Conservation (phyloP, 2,797 vertebrate genomes). For the Acomys russatus region DNA sequence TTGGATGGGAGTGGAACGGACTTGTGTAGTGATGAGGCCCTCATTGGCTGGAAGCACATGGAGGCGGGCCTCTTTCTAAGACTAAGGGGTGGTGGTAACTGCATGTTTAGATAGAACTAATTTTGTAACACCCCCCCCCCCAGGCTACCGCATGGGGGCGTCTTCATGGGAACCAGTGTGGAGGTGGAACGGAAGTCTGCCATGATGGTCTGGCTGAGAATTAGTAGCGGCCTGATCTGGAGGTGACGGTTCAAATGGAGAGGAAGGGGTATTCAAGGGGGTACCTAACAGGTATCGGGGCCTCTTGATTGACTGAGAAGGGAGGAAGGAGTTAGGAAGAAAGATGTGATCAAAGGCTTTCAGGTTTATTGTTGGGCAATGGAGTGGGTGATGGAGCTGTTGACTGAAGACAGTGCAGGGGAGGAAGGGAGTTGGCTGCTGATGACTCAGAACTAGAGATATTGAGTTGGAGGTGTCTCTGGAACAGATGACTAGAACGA, state of each 20-base stretch:
- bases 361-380: neutral
- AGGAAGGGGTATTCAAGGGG: neutral
- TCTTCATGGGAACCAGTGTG: neutral
- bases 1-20: neutral
- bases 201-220: neutral
- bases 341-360: neutral
- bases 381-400: neutral
- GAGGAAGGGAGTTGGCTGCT: neutral
- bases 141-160: neutral
- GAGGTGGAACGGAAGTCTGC: neutral
- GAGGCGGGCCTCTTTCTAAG: neutral
- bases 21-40: neutral
- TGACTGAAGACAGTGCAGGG: neutral
- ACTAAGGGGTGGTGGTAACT: neutral
- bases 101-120: neutral
- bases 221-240: neutral
- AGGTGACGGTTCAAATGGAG: neutral
- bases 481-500: neutral
- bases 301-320: neutral
- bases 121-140: neutral
- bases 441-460: slow-evolving; percentile 32
- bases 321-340: neutral
- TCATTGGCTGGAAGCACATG: neutral
- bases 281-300: neutral
- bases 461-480: neutral